Conservation (phyloP, 1,140 invertebrate species). For the Brachionus paranguensis region DNA sequence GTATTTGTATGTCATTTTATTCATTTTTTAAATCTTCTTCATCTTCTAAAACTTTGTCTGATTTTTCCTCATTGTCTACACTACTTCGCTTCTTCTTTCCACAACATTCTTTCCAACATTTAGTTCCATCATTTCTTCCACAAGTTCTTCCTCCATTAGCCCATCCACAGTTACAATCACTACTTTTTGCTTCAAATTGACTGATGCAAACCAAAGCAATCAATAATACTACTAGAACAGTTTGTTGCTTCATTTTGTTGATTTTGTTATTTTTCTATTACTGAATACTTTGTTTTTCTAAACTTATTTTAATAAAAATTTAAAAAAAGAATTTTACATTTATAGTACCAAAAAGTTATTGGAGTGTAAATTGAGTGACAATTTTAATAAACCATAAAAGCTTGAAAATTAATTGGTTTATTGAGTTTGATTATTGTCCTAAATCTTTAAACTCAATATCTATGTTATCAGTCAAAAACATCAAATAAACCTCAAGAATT, state of each 20-base stretch:
- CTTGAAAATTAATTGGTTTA: too few species aligned
- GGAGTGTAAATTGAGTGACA: too few species aligned
- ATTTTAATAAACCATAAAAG: too few species aligned
- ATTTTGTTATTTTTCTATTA: neutral
- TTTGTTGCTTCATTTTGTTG: neutral
- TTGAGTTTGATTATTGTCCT: too few species aligned
- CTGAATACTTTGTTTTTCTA: too few species aligned
- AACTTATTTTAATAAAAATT: too few species aligned
- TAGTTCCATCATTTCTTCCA: neutral
- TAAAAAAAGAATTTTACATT: too few species aligned
- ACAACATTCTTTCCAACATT: neutral
- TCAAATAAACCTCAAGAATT: too few species aligned
- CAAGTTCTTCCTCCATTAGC: neutral
- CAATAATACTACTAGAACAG: neutral
- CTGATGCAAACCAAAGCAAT: neutral
- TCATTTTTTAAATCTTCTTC: neutral
- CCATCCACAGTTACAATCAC: neutral
- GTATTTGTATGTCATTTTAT: neutral
- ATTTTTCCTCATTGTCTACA: neutral
- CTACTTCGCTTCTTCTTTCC: neutral
- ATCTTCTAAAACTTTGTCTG: neutral
- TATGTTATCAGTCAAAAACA: too few species aligned
- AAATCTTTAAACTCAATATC: too few species aligned
- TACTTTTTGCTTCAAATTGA: neutral
- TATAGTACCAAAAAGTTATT: too few species aligned